These are phyloP conservation scores for Bimastos eiseni DNA, from an alignment of 2,888 invertebrate genomes.

Conservation along the genomic window DNA sequence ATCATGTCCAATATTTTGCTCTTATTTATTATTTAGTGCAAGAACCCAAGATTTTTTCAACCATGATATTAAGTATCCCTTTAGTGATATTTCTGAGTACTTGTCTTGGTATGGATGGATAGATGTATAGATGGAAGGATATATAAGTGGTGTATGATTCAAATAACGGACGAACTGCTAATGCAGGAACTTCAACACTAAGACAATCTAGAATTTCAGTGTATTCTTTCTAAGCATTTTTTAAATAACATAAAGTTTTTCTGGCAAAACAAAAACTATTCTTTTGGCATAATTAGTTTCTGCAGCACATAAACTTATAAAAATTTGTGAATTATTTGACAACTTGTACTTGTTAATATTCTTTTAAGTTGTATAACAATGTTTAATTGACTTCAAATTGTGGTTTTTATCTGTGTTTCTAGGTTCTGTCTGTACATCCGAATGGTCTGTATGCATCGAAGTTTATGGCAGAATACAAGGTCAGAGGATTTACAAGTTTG, in stretches of 20 bases:
- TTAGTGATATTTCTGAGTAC: not conserved
- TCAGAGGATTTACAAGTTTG: not conserved
- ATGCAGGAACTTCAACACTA: not conserved
- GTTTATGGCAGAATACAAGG: slow-evolving; percentile 1
- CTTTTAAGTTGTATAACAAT: not conserved
- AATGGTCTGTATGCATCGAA: not conserved
- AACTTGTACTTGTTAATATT: no score
- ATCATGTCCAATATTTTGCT: not conserved
- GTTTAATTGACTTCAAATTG: not conserved
- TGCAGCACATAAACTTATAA: no score
- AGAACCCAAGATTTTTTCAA: no score
- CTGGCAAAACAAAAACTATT: no score
- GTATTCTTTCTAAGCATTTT: no score
- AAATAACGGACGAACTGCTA: not conserved
- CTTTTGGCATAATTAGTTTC: no score
- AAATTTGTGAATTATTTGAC: no score
- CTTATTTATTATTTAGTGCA: not conserved
- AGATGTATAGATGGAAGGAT: not conserved
- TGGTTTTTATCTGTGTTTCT: not conserved
- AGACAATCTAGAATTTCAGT: no score
- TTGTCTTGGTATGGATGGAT: not conserved
- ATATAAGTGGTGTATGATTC: no score
- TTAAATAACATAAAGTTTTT: no score
- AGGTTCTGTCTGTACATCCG: not conserved
- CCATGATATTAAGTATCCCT: not conserved